A percentile compares a stretch with the other conserved stretches of the same genome.
Evolutionary conservation across 2,797 vertebrate species (phyloP).

Genomic region (Tangara arthus): DNA sequence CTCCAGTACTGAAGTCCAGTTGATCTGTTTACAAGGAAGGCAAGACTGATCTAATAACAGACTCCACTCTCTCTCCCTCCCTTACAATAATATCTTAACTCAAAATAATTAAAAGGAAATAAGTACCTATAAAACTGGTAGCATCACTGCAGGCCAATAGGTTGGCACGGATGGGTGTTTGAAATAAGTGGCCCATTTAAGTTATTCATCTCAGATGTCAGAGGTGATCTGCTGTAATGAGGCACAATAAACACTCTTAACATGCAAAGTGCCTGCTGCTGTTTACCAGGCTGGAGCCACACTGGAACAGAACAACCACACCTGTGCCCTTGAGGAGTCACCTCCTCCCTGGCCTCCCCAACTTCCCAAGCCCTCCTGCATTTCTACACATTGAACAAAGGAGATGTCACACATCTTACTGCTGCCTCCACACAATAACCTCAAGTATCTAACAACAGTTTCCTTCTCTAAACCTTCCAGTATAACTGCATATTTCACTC

Average conservation of each 20-base stretch:
- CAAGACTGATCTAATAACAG: background rate
- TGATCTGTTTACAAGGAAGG: background rate
- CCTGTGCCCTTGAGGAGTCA: background rate
- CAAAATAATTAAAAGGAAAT: conserved; percentile 26
- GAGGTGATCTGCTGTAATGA: conserved; percentile 17
- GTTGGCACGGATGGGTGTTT: background rate
- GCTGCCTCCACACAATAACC: background rate
- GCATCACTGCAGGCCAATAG: background rate
- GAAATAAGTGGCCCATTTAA: background rate
- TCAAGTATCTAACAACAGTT: background rate
- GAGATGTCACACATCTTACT: background rate
- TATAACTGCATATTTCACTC: background rate
- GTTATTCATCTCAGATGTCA: background rate
- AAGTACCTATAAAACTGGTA: background rate
- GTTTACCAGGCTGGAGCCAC: background rate
- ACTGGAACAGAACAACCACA: background rate
- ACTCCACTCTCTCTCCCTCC: background rate
- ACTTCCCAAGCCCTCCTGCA: background rate
- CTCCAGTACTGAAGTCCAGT: background rate
- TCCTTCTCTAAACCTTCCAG: background rate
- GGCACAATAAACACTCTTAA: background rate
- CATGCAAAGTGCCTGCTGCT: background rate
- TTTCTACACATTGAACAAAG: background rate
- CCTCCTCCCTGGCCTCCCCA: background rate
- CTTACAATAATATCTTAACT: background rate